Evolutionary conservation across 2,888 invertebrate species (phyloP), one percentile per base, ranked within the genome.

Genomic region (Odontocerum albicorne): DNA sequence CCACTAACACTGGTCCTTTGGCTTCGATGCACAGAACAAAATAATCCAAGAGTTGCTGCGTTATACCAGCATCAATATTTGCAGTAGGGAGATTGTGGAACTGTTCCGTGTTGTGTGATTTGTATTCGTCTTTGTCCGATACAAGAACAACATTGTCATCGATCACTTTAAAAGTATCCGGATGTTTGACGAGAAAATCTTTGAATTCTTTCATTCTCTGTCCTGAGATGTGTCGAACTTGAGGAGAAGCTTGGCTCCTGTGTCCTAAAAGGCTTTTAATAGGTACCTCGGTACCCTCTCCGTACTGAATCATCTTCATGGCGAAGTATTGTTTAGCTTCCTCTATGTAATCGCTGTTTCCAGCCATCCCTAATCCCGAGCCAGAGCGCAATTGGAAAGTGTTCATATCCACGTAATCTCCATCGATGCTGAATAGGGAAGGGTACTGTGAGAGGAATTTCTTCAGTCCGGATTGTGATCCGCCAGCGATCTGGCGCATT

Each of bases 251-350:
- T 74, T 93, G 96, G 63, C 94, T 94, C 62, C 96, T 85, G 75
- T 98, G 98, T 0, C 98, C 98, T 58, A 98, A 83, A 62, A 99
- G 83, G 72, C 96, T 96, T 71, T 93, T 93, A 64, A 98, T 94
- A 3, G 96, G 97, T 62, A 99, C 94, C 80, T 98, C 97, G 2
- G 96, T 92, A 50, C 91, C 93, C 62, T 92, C 88, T 55, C 98
- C 96, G 72, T 98, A 96, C 75, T 97, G 93, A 62, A 92, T 81
- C 74, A 99, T 85, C 79, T 97, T 96, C 69, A 90, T 86, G 51
- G 92, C 90, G 76, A 99, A 99, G 79, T 97, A 99, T 69, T 96
- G 93, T 66, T 97, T 96, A 53, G 99, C 97, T 77, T 97, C 97
- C 68, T 90, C 87, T 65, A 94, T 96, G 72, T 95, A 95, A 72